phyloP scores from a whole-genome alignment of 2,113 vertebrate species.

The Emydura subglobosa region DNA sequence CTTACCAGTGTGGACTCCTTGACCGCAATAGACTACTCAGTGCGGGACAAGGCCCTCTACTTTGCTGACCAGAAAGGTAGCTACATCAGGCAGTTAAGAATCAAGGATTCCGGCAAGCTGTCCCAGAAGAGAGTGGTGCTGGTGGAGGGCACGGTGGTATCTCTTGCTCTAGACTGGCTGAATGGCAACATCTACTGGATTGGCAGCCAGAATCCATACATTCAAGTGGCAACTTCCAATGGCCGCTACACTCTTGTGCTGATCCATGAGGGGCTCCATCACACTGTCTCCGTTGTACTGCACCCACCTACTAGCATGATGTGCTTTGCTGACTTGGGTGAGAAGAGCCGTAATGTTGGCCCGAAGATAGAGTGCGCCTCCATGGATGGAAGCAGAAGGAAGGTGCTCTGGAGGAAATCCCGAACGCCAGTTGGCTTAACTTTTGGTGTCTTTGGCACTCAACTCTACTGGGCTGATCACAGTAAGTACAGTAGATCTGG shows the following conservation, averaged over 20 bases:
- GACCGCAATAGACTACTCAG: constrained; percentile 75
- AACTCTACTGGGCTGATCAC: constrained; percentile 89
- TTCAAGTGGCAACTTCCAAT: constrained; percentile 79
- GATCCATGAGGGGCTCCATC: constrained; percentile 74
- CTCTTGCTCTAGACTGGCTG: constrained; percentile 91
- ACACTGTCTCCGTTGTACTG: constrained; percentile 78
- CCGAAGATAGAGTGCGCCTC: constrained; percentile 81
- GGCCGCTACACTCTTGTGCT: constrained; percentile 74
- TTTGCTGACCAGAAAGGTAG: constrained; percentile 79
- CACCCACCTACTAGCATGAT: constrained; percentile 82
- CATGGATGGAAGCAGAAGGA: constrained; percentile 86
- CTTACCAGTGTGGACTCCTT: constrained; percentile 79
- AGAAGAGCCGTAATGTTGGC: fast-evolving
- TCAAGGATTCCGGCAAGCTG: constrained; percentile 75
- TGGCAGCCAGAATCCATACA: constrained; percentile 63
- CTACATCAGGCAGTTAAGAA: constrained; percentile 79
- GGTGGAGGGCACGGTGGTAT: constrained; percentile 77
- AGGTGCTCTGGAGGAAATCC: constrained; percentile 81
- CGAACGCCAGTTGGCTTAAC: constrained; percentile 80
- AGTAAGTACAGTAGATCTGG: constrained; percentile 66
- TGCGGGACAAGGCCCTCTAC: constrained; percentile 81
- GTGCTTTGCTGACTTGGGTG: constrained; percentile 81
- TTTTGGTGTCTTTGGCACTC: constrained; percentile 78
- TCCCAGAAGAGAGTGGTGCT: constrained; percentile 75
- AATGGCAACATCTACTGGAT: constrained; percentile 93